Evolutionary conservation across 1,140 invertebrate species (phyloP).

Genomic region (Paraescarpia echinospica): DNA sequence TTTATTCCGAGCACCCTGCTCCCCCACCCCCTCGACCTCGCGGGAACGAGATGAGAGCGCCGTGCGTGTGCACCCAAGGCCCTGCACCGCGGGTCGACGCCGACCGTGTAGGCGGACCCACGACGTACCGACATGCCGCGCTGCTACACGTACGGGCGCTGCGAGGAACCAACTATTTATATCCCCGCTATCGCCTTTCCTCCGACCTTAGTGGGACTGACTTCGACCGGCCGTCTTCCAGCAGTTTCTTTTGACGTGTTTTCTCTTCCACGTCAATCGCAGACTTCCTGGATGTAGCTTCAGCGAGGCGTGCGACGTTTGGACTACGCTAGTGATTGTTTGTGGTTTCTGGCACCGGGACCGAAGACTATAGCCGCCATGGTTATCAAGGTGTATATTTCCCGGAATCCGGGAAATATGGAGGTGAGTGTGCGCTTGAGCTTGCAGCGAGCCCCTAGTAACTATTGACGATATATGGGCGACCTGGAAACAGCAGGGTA

Average conservation of each 20-base stretch:
- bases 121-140: not conserved
- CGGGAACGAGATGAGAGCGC: not conserved
- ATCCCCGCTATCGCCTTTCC: not conserved
- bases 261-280: not conserved
- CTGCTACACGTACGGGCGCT: not conserved
- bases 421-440: conserved; percentile 13
- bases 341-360: not conserved
- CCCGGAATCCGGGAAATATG: conserved; percentile 23
- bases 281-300: not conserved
- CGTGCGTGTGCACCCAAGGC: not conserved
- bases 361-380: not conserved
- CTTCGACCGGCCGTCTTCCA: not conserved
- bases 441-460: not conserved
- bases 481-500: not conserved
- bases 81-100: not conserved
- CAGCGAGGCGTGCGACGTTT: not conserved
- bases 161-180: not conserved
- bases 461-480: not conserved
- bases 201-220: not conserved
- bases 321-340: not conserved
- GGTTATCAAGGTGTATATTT: conserved; percentile 15
- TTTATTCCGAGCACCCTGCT: not conserved
- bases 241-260: not conserved
- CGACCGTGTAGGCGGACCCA: too few relatives aligned
- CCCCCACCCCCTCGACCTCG: not conserved